phyloP scores from a whole-genome alignment of 2,113 vertebrate species.

The Hippopotamus amphibius region DNA sequence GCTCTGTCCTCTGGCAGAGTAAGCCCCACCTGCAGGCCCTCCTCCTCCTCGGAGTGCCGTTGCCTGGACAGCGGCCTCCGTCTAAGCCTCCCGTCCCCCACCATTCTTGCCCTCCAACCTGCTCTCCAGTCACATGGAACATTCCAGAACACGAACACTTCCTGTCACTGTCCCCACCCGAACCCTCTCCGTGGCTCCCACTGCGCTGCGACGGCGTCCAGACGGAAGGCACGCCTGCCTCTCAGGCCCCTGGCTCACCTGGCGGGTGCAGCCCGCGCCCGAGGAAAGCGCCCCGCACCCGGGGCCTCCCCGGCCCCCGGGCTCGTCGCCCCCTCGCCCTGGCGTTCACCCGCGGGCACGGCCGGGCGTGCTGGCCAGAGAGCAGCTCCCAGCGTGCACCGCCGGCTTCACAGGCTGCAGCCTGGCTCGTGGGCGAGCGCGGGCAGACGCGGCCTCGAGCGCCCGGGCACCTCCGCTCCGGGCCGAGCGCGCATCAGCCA shows the following conservation, averaged over 20 bases:
- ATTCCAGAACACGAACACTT: not conserved
- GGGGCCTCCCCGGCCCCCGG: too few relatives aligned
- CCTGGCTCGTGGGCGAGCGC: not conserved
- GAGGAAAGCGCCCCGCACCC: rapidly evolving
- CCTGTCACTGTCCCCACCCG: not conserved
- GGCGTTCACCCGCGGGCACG: rapidly evolving
- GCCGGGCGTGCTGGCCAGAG: rapidly evolving
- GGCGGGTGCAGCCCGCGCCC: too few relatives aligned
- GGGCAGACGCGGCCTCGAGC: rapidly evolving
- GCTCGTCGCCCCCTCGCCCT: too few relatives aligned
- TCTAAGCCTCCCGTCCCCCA: not conserved
- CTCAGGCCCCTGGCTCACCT: not conserved
- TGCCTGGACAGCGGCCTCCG: not conserved
- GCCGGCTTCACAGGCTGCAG: rapidly evolving
- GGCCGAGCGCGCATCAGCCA: too few relatives aligned
- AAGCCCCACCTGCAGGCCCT: too few relatives aligned
- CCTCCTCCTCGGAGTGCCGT: too few relatives aligned
- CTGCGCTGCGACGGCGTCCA: not conserved
- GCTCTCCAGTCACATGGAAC: not conserved
- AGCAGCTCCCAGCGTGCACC: not conserved
- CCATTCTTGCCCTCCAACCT: not conserved
- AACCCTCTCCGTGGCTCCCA: not conserved
- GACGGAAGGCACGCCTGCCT: not conserved
- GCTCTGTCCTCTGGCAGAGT: too few relatives aligned
- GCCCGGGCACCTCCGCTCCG: rapidly evolving